phyloP scores from a whole-genome alignment of 2,797 vertebrate genomes.

The Channallabes apus region DNA sequence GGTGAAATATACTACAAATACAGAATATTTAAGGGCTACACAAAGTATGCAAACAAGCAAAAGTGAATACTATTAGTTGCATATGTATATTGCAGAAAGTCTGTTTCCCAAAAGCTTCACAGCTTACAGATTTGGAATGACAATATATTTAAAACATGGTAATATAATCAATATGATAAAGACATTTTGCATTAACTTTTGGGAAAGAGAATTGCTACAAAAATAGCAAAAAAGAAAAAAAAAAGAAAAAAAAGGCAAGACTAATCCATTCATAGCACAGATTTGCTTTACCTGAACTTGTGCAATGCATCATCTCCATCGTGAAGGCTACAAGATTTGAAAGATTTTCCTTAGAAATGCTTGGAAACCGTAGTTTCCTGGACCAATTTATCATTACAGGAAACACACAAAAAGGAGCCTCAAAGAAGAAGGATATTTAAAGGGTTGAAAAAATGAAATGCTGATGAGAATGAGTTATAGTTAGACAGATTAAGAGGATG shows the following conservation, averaged over 20 bases:
- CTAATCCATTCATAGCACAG: conserved; percentile 32
- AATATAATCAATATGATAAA: neutral
- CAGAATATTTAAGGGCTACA: neutral
- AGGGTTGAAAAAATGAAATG: conserved; percentile 71
- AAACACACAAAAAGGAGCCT: conserved; percentile 32
- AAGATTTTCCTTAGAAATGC: conserved; percentile 51
- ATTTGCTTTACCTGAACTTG: conserved; percentile 54
- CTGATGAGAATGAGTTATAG: conserved; percentile 32
- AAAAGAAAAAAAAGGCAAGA: conserved; percentile 8
- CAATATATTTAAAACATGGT: neutral
- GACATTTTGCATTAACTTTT: neutral
- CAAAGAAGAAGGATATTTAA: conserved; percentile 48
- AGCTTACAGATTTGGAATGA: neutral
- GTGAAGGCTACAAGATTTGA: conserved; percentile 60
- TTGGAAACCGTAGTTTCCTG: conserved; percentile 34
- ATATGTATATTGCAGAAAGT: conserved; percentile 2
- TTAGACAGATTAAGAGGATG: conserved; percentile 42
- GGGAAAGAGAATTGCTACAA: conserved; percentile 31
- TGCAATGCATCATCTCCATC: conserved; percentile 59
- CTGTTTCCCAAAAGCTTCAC: conserved; percentile 43
- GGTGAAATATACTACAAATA: neutral
- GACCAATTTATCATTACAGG: conserved; percentile 8
- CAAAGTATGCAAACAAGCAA: neutral
- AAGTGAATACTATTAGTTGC: neutral
- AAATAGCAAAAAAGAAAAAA: neutral